These are phyloP conservation scores for Carposina sasakii DNA, from an alignment of 1,140 invertebrate species.

Conservation along the genomic window DNA sequence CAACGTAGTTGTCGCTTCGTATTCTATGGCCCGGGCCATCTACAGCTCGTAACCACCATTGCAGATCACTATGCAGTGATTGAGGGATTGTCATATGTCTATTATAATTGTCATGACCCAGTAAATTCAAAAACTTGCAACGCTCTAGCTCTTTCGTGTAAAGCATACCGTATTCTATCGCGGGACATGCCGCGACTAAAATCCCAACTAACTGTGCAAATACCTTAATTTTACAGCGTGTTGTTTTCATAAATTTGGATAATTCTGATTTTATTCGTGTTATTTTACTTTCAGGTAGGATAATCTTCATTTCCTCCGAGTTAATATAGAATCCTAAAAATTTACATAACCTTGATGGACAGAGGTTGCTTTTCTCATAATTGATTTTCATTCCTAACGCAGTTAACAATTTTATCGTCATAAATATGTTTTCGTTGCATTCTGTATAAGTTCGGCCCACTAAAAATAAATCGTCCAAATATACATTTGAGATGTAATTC, in stretches of 20 bases:
- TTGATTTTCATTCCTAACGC: background rate
- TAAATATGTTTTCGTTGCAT: constrained; percentile 6
- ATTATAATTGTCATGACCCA: background rate
- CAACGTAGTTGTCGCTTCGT: constrained; percentile 12
- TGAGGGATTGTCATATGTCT: background rate
- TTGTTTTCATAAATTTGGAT: background rate
- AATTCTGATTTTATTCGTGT: background rate
- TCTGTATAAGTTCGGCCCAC: background rate
- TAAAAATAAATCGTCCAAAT: constrained; percentile 11
- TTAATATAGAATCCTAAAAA: constrained; percentile 8
- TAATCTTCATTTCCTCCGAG: background rate
- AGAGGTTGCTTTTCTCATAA: constrained; percentile 3
- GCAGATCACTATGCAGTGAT: background rate
- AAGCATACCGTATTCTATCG: constrained; percentile 2
- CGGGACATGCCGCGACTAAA: constrained; percentile 1
- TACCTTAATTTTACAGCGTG: background rate
- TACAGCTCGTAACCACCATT: background rate
- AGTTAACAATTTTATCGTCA: background rate
- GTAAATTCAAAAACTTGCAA: background rate
- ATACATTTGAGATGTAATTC: constrained; percentile 5
- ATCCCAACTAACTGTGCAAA: constrained; percentile 3
- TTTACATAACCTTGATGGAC: constrained; percentile 1
- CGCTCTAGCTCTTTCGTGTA: constrained; percentile 3
- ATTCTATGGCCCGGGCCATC: background rate
- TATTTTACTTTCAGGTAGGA: background rate